A percentile compares a stretch with the other conserved stretches of the same genome.
These are phyloP conservation scores for Morphnarchus princeps DNA, from an alignment of 2,113 vertebrate genomes.

Conservation along the genomic window DNA sequence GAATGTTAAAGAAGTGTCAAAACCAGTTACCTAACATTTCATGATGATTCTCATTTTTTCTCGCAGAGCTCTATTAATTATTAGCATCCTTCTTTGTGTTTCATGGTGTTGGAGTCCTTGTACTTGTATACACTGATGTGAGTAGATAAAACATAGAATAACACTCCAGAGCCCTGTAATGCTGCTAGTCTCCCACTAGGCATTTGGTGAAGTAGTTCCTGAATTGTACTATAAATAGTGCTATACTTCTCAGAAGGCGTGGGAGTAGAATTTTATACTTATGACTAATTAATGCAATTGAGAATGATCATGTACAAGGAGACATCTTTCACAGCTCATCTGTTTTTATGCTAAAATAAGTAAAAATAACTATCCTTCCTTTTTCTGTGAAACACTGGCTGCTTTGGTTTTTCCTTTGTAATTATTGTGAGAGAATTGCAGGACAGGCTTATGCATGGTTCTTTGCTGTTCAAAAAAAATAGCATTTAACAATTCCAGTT, in stretches of 20 bases:
- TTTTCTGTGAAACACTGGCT: neutral
- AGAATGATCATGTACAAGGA: neutral
- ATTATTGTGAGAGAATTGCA: neutral
- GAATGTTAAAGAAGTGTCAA: neutral
- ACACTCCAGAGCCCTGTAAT: neutral
- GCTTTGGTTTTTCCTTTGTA: neutral
- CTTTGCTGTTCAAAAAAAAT: neutral
- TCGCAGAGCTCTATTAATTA: neutral
- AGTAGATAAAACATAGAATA: neutral
- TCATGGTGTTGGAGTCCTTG: neutral
- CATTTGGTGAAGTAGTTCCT: neutral
- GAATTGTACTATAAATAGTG: neutral
- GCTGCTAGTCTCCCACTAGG: neutral
- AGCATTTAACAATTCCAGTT: neutral
- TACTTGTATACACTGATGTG: neutral
- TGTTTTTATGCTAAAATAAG: slow-evolving; percentile 2
- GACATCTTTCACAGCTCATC: slow-evolving; percentile 11
- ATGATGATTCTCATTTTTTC: neutral
- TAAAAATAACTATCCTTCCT: neutral
- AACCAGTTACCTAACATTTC: rapidly evolving
- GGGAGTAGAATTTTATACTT: neutral
- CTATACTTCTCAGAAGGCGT: neutral
- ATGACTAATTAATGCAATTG: neutral
- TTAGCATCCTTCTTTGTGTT: neutral
- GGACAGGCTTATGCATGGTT: neutral